These are phyloP conservation scores for Ametastegia equiseti DNA, from an alignment of 2,888 invertebrate species.

Conservation along the genomic window DNA sequence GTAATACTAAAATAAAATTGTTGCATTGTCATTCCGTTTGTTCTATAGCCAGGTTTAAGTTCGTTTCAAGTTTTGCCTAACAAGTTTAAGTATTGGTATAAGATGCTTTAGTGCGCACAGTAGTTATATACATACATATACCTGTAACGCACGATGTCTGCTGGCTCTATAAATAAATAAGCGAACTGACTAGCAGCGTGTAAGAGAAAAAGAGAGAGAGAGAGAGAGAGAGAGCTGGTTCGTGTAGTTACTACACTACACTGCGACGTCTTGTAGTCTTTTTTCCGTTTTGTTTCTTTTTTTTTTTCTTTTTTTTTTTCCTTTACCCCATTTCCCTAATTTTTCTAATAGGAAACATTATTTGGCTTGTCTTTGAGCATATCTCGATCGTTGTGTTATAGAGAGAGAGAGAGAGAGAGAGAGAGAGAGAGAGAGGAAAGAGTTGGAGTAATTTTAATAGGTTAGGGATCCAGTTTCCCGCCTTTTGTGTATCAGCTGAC, in stretches of 20 bases:
- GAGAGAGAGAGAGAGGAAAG: too few species aligned
- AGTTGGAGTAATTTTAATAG: neutral
- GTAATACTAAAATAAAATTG: too few species aligned
- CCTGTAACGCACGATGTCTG: constrained; percentile 56
- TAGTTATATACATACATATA: neutral
- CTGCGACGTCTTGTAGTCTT: neutral
- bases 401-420: too few species aligned
- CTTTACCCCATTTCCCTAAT: too few species aligned
- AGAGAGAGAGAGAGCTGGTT: too few species aligned
- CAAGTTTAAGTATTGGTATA: neutral
- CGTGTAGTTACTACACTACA: constrained; percentile 8
- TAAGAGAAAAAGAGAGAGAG: too few species aligned
- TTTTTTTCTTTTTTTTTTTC: neutral
- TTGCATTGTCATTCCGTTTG: too few species aligned
- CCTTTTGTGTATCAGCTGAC: neutral
- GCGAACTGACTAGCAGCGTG: constrained; percentile 61
- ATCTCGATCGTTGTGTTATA: neutral
- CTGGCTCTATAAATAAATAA: constrained; percentile 72
- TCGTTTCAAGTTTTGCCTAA: too few species aligned
- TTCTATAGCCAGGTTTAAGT: too few species aligned
- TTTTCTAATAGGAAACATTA: neutral
- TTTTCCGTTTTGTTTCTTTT: neutral
- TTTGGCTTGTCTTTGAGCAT: neutral
- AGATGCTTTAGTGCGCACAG: constrained; percentile 26
- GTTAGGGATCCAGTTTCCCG: neutral